phyloP scores from a whole-genome alignment of 2,888 invertebrate genomes.

The Gymnocheta viridis region DNA sequence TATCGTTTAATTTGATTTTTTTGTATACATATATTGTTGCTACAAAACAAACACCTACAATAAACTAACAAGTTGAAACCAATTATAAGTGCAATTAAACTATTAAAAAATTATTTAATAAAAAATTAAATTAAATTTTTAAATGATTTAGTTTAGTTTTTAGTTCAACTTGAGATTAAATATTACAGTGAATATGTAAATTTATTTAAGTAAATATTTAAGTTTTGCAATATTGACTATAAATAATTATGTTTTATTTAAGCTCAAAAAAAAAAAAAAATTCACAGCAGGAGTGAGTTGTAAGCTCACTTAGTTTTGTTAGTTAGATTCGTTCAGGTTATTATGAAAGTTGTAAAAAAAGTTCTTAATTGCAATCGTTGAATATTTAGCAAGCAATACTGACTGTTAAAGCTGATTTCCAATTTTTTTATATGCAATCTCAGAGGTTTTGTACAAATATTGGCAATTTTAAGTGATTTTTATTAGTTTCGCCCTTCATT shows the following conservation, averaged over 20 bases:
- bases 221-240: neutral
- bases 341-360: too few relatives aligned
- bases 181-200: neutral
- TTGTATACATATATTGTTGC: neutral
- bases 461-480: too few relatives aligned
- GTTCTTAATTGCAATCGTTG: too few relatives aligned
- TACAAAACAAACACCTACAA: constrained; percentile 38
- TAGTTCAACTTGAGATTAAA: neutral
- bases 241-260: constrained; percentile 4
- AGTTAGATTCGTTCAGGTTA: too few relatives aligned
- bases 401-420: too few relatives aligned
- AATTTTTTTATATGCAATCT: too few relatives aligned
- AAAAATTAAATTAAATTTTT: constrained; percentile 25
- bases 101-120: constrained; percentile 30
- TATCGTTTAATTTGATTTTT: neutral
- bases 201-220: neutral
- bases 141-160: constrained; percentile 26
- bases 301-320: too few relatives aligned
- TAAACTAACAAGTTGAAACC: constrained; percentile 18
- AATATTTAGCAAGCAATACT: too few relatives aligned
- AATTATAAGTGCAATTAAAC: constrained; percentile 48
- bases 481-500: too few relatives aligned
- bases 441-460: too few relatives aligned
- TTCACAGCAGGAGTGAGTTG: neutral
- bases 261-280: neutral